Base-by-base conservation (phyloP, 2,888 invertebrate species). In the Agrotis exclamationis region DNA sequence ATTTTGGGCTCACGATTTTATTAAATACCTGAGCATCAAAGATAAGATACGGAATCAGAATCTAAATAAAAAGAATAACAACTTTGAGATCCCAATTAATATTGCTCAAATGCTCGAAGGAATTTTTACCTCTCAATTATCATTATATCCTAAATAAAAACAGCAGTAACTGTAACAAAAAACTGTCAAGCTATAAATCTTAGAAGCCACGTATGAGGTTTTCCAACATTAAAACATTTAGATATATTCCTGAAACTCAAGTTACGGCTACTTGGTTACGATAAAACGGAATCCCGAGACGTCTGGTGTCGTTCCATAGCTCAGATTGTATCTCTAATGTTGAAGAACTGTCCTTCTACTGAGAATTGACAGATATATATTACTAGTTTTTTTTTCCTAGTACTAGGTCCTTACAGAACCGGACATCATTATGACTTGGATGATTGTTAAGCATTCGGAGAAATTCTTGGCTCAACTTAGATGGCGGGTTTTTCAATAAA, bases 221-320 rank as follows among this genome's bases (percentile, higher is more conserved):
- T 56, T 28, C 28, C 24, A 68, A 71, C 62, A 60, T 71, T 68
- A 70, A 73, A 79, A 69, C 74, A 84, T 83, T 82, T 33, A n/a
- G n/a, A n/a, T 83, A 80, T 79, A 83, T 86, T 89, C 89, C 87
- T 88, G 91, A 88, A 89, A 86, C 85, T 89, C 91, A 67, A 78
- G 90, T 90, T 86, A 77, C 48, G 51, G 59, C 70, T 84, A 79
- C 74, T 66, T 74, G 63, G 6, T 70, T 74, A 79, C 72, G 84
- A 85, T 85, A 87, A 84, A 80, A 74, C 56, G 64, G 20, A 67
- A 69, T 62, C 77, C 60, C 63, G 63, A 59, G 76, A 68, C 70
- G 69, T 67, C 71, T 80, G 74, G 76, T 78, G 71, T 73, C 69
- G 68, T 70, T 82, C 76, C 78, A 76, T 79, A 73, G 76, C 71